Evolutionary conservation across 2,888 invertebrate genomes (phyloP).

Genomic region (Xiphydria camelus): DNA sequence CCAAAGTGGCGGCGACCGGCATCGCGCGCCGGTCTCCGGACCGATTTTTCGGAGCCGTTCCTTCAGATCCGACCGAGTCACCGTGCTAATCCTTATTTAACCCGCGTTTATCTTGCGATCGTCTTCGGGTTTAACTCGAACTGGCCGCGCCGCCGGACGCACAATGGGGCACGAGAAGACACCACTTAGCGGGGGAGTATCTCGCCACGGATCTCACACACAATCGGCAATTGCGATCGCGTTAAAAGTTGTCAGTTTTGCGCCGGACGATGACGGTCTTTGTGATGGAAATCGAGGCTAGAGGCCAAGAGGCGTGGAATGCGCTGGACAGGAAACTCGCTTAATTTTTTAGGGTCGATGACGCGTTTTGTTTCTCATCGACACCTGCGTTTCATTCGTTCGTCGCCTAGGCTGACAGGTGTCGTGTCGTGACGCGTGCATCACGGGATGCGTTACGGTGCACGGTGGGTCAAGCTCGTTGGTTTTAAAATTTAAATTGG

Average conservation of each 20-base stretch:
- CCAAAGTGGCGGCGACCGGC: too few species aligned
- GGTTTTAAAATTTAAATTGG: too few species aligned
- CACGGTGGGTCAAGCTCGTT: too few species aligned
- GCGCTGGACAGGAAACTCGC: too few species aligned
- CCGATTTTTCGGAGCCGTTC: too few species aligned
- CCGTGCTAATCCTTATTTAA: conserved; percentile 50
- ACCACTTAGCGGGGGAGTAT: conserved; percentile 20
- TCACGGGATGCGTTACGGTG: neutral
- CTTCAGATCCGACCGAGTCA: conserved; percentile 39
- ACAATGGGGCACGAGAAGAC: conserved; percentile 13
- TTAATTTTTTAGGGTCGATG: neutral
- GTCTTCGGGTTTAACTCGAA: too few species aligned
- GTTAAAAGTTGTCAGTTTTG: conserved; percentile 19
- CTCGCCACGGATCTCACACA: conserved; percentile 15
- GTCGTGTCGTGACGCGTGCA: neutral
- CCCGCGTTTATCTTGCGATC: conserved; percentile 45
- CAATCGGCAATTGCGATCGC: conserved; percentile 21
- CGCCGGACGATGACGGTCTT: conserved; percentile 1
- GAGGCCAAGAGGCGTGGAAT: too few species aligned
- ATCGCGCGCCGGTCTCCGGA: too few species aligned
- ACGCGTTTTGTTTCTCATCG: neutral
- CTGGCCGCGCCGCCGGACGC: conserved; percentile 9
- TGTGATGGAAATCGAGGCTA: conserved; percentile 11
- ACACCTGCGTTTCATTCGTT: neutral
- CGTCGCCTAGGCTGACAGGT: neutral